phyloP scores from a whole-genome alignment of 2,797 vertebrate species.

The Eulemur albifrons region DNA sequence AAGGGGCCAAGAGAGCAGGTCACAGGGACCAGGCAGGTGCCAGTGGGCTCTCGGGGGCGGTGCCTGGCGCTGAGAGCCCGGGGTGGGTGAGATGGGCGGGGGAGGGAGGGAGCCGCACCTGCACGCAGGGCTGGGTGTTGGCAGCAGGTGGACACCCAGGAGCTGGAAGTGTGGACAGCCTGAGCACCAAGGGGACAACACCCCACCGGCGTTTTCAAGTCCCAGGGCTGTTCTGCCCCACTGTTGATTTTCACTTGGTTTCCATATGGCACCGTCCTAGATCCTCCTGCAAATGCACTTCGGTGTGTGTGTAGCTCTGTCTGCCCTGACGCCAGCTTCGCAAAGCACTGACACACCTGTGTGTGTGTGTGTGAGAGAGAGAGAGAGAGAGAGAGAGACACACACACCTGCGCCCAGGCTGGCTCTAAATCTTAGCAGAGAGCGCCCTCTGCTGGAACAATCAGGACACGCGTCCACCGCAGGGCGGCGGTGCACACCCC shows the following conservation, averaged over 20 bases:
- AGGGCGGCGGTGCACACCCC: no score
- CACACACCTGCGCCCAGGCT: no score
- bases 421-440: neutral
- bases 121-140: neutral
- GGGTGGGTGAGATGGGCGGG: neutral
- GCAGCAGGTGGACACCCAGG: neutral
- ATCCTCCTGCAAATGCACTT: neutral
- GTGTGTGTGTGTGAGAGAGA: no score
- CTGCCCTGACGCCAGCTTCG: neutral
- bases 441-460: constrained; percentile 32
- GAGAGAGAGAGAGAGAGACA: no score
- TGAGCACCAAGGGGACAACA: neutral
- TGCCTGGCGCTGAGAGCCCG: neutral
- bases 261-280: neutral
- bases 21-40: neutral
- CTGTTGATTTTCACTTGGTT: neutral
- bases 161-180: no score
- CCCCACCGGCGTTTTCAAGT: neutral
- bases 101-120: accelerated
- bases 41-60: accelerated
- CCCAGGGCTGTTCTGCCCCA: accelerated
- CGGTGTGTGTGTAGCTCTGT: neutral
- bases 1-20: neutral
- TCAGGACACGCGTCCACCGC: no score
- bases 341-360: no score